phyloP scores from a whole-genome alignment of 37 sponge, comb jelly and placozoan genomes.

The Halichondria panicea region DNA sequence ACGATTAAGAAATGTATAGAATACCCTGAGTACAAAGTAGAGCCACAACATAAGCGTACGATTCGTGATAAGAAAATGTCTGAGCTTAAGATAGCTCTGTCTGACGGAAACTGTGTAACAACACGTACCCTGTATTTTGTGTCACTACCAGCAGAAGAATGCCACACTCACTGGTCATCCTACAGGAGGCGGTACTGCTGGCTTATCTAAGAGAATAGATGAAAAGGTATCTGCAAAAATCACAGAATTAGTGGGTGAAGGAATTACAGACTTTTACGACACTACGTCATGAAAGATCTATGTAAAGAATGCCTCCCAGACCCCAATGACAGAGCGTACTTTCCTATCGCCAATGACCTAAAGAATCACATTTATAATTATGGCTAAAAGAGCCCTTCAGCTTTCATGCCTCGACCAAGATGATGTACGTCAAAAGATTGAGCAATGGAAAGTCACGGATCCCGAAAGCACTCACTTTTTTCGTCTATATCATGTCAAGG shows the following conservation, averaged over 20 bases:
- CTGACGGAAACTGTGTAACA: too few species aligned
- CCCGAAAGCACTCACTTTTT: constrained; percentile 11
- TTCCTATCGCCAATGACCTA: constrained; percentile 15
- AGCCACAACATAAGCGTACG: too few species aligned
- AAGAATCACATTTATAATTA: constrained; percentile 30
- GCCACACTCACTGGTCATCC: constrained; percentile 23
- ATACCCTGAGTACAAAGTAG: too few species aligned
- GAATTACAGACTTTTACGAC: neutral
- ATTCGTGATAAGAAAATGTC: too few species aligned
- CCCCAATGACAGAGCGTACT: constrained; percentile 18
- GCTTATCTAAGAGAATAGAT: constrained; percentile 22
- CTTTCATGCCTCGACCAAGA: constrained; percentile 15
- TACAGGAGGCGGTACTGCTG: constrained; percentile 5
- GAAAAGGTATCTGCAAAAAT: constrained; percentile 20
- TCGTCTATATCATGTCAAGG: constrained; percentile 4
- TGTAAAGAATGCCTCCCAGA: too few species aligned
- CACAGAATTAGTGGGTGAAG: neutral
- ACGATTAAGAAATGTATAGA: constrained; percentile 8
- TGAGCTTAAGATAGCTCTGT: too few species aligned
- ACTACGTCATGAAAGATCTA: neutral
- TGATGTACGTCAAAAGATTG: constrained; percentile 11
- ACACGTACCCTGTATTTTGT: constrained; percentile 7
- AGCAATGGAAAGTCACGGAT: constrained; percentile 21
- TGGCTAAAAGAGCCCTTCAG: constrained; percentile 9
- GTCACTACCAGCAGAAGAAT: constrained; percentile 11